Base-by-base conservation (phyloP, 2,888 invertebrate genomes). In the Eupithecia abbreviata region DNA sequence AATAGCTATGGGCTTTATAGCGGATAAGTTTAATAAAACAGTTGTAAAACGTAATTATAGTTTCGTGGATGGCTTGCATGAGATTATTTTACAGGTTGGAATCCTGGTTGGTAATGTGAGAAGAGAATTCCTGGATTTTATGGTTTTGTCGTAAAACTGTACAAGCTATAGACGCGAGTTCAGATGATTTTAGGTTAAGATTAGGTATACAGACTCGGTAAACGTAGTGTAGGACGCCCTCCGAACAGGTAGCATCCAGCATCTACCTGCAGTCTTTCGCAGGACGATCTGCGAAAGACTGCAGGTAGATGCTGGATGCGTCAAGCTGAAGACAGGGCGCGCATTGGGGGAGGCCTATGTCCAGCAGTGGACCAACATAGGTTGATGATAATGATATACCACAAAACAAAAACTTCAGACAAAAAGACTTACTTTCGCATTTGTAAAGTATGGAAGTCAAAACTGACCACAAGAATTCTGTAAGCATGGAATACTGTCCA, bases 401-500 rank as follows among this genome's bases (percentile, higher is more conserved):
- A 30, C 30, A 30, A 30, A 30, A 30, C 30, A 30, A 30, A 30
- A 30, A 30, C 30, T 30, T 30, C 1, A 30, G 30, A 30, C 30
- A 30, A 30, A 30, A 30, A 30, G 30, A 30, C 30, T 30, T 30
- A 30, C 12, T 49, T 49, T 49, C 15, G 51, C 51, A 49, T 13
- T 51, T 15, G 51, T 51, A 51, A 55, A 7, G 55, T n/a, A 55
- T 55, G n/a, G 7, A 62, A 41, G 49, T 65, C 7, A 9, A 12
- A 18, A 49, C 47, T 73, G 73, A 77, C 72, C 72, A 62, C 85
- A 30, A 12, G 81, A n/a, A 43, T 68, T 71, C 58, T 47, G 65
- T 87, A 87, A 85, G 87, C 88, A 88, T 89, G 88, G 88, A 86
- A 81, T 81, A 84, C 82, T 80, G 84, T 84, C 15, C 69, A 30